Evolutionary conservation across 2,797 vertebrate species (phyloP).

Genomic region (Urosaurus nigricauda): DNA sequence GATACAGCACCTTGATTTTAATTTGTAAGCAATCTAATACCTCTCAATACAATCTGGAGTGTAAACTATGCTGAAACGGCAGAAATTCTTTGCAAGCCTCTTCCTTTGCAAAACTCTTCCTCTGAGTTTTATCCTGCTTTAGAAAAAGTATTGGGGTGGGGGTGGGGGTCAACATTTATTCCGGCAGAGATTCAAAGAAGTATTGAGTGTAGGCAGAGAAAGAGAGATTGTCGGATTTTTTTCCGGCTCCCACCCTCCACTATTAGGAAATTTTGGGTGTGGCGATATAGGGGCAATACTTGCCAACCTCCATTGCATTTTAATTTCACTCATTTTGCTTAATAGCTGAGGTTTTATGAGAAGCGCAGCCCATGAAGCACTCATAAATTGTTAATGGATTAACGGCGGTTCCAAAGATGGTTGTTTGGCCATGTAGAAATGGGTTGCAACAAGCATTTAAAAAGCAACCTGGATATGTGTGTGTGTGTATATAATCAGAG

Average conservation of each 20-base stretch:
- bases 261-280: neutral
- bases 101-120: no score
- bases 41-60: neutral
- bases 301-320: neutral
- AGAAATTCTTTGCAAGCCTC: neutral
- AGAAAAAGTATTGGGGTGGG: no score
- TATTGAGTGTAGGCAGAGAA: no score
- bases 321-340: neutral
- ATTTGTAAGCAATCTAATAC: neutral
- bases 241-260: neutral
- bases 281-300: no score
- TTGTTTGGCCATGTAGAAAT: neutral
- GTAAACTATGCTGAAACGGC: neutral
- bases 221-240: neutral
- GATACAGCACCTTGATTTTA: neutral
- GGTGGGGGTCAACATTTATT: neutral
- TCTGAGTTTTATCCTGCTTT: neutral
- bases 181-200: neutral
- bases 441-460: neutral
- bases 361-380: neutral
- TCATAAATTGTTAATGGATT: conserved; percentile 3
- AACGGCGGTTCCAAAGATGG: neutral
- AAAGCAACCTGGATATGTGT: neutral
- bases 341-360: conserved; percentile 17
- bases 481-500: no score